phyloP scores from a whole-genome alignment of 2,888 invertebrate genomes.

The Merodon equestris region DNA sequence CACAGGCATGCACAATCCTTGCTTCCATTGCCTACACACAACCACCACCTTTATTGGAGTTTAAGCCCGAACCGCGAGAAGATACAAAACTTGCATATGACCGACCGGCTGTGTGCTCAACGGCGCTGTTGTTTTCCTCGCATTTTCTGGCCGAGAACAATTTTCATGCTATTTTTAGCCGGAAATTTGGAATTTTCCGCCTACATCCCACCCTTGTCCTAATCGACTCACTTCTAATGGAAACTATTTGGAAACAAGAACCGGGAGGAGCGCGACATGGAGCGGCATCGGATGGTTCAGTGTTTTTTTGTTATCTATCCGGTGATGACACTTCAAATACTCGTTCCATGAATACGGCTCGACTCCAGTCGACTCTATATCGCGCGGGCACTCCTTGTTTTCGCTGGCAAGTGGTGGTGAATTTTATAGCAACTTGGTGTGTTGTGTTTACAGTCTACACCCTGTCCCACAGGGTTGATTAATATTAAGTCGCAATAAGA shows the following conservation, averaged over 20 bases:
- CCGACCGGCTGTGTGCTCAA: not conserved
- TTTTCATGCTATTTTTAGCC: conserved; percentile 64
- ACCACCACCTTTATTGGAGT: too few species aligned
- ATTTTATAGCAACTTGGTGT: too few species aligned
- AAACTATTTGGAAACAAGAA: not conserved
- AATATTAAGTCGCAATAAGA: too few species aligned
- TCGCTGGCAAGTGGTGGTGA: too few species aligned
- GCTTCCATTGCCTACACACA: too few species aligned
- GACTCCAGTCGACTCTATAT: too few species aligned
- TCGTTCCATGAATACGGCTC: conserved; percentile 29
- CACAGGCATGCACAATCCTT: conserved; percentile 32
- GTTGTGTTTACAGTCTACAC: too few species aligned
- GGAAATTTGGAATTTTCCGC: conserved; percentile 55
- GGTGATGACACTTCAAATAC: conserved; percentile 59
- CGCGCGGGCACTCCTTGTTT: too few species aligned
- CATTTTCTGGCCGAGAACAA: conserved; percentile 31
- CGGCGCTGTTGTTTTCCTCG: not conserved
- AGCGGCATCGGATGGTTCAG: not conserved
- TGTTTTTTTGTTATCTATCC: conserved; percentile 54
- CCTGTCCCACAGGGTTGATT: too few species aligned
- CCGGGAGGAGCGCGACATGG: conserved; percentile 31
- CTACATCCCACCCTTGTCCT: not conserved
- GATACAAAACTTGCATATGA: too few species aligned
- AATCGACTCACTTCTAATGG: not conserved
- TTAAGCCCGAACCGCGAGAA: too few species aligned